Percentiles rank a stretch among this genome's conserved stretches.
Evolutionary conservation across 2,888 invertebrate genomes (phyloP).

Genomic region (Meteorus cinctellus): DNA sequence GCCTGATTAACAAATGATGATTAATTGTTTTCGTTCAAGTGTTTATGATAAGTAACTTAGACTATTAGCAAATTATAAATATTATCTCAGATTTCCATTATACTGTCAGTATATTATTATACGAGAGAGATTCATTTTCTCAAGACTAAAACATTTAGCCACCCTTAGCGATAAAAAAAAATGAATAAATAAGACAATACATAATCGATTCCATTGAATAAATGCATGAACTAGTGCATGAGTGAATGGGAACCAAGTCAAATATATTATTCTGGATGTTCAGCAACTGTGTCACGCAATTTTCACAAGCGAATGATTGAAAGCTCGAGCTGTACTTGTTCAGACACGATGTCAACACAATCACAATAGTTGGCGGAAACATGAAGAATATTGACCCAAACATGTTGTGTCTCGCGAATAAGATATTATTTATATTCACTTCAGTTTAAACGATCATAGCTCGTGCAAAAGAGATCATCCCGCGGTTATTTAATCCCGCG

Average conservation of each 20-base stretch:
- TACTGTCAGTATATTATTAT: conserved; percentile 11
- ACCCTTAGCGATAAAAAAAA: not conserved
- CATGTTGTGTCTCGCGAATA: not conserved
- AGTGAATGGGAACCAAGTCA: not conserved
- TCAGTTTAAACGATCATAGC: not conserved
- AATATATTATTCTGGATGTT: not conserved
- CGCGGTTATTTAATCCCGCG: not conserved
- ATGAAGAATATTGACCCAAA: not conserved
- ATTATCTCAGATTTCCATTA: conserved; percentile 2
- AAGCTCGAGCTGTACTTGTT: conserved; percentile 2
- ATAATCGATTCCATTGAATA: not conserved
- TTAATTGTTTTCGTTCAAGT: conserved; percentile 41
- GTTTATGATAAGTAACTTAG: conserved; percentile 16
- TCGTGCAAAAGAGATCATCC: not conserved
- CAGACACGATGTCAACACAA: not conserved
- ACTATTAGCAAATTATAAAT: conserved; percentile 2
- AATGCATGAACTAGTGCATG: not conserved
- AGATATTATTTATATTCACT: not conserved
- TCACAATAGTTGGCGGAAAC: not conserved
- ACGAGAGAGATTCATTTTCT: not conserved
- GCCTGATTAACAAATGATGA: conserved; percentile 52
- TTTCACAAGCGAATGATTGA: conserved; percentile 18
- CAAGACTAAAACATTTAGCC: not conserved
- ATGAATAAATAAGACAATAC: not conserved
- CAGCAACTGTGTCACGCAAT: conserved; percentile 1